Conservation (phyloP, 2,797 vertebrate genomes). For the Anolis apletophallus region DNA sequence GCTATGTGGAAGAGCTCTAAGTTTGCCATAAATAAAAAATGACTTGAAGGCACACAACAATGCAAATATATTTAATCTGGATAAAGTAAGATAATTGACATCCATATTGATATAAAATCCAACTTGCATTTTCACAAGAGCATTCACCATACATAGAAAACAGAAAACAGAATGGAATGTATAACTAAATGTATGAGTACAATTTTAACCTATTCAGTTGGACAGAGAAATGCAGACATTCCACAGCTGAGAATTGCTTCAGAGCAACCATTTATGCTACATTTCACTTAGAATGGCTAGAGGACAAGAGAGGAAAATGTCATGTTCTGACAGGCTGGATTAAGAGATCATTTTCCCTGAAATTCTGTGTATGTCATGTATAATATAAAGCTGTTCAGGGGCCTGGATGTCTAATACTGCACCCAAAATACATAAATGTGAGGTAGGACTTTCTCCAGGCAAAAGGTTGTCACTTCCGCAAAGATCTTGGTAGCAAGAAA, state of each 20-base stretch:
- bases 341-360: neutral
- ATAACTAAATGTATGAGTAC: neutral
- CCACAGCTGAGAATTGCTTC: neutral
- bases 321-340: neutral
- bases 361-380: neutral
- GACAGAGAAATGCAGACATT: neutral
- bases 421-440: neutral
- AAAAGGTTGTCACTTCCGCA: neutral
- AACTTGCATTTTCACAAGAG: neutral
- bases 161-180: neutral
- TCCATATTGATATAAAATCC: neutral
- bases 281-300: neutral
- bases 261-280: conserved; percentile 13
- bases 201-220: conserved; percentile 9
- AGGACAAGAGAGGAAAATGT: neutral
- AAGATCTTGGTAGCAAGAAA: neutral
- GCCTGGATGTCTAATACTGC: neutral
- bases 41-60: neutral
- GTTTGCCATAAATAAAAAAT: too few species aligned
- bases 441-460: neutral
- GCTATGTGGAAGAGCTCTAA: too few species aligned
- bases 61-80: neutral
- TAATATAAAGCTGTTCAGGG: neutral
- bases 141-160: neutral
- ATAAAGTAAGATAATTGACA: neutral